Evolutionary conservation across 2,888 invertebrate species (phyloP), one percentile per base, ranked within the genome.

Genomic region (Eubasilissa splendida): DNA sequence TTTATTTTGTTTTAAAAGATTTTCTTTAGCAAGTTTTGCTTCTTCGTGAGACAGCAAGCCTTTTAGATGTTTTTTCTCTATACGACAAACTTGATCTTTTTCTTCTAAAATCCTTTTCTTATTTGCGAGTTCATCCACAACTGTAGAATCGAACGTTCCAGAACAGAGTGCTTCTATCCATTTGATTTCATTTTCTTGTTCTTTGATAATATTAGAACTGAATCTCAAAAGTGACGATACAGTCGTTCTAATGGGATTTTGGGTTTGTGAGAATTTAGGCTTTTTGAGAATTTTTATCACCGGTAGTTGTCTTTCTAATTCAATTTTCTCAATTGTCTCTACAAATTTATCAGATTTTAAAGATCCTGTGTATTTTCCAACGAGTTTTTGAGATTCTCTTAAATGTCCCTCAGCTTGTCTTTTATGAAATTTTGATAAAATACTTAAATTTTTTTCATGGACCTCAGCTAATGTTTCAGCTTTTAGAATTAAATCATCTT

Each of bases 31-130:
- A 71, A 93, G 85, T 33, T 91, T 86, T 8, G 93, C 92, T 86
- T 93, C 92, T 87, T 93, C 93, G 74, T 90, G 88, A 10, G 92
- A 91, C 78, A 93, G 87, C 84, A 91, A 88, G 1, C 92, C 92
- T 85, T 90, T 86, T 60, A 93, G 86, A 87, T 92, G 93, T 86
- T 92, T 93, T 84, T 87, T 89, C 88, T 93, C 91, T 82, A 93
- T 91, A 65, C 91, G 89, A 79, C 90, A 87, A 53, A 92, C 83
- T 74, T 90, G 86, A 85, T 91, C 88, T 85, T 89, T 88, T 86
- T 91, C 90, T 73, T 86, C 87, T 84, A 89, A 87, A 85, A 89
- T 87, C 66, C 91, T 88, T 74, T 90, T 87, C 80, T 88, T 87
- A 78, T 89, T 88, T 84, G 90, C 88, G 50, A 92, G 82, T 84